These are phyloP conservation scores for Xenopus borealis DNA, from an alignment of 2,113 vertebrate species.

Conservation along the genomic window DNA sequence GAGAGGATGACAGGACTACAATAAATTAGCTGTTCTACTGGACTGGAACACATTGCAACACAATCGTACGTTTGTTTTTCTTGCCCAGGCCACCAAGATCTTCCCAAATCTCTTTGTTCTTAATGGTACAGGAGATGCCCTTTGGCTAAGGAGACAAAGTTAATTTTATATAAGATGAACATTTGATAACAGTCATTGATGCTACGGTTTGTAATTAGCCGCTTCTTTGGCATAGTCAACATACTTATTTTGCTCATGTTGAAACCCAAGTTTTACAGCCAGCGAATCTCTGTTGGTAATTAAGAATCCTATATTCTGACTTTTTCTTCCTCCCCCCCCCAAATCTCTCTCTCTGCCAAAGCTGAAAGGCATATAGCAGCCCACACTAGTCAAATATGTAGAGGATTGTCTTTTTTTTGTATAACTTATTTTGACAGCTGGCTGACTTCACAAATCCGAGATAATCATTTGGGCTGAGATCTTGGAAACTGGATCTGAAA, in stretches of 20 bases:
- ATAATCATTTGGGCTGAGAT: conserved; percentile 32
- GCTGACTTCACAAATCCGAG: conserved; percentile 29
- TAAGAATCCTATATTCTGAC: not conserved
- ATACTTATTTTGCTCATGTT: not conserved
- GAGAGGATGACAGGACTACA: too few relatives aligned
- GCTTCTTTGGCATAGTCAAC: too few relatives aligned
- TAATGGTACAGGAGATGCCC: too few relatives aligned
- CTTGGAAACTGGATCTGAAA: conserved; percentile 31
- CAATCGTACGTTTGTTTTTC: too few relatives aligned
- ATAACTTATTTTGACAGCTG: conserved; percentile 33
- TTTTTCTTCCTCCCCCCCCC: not conserved
- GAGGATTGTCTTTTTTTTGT: not conserved
- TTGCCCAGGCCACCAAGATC: too few relatives aligned
- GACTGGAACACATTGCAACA: too few relatives aligned
- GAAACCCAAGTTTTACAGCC: not conserved
- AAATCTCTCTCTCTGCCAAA: not conserved
- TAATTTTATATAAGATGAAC: too few relatives aligned
- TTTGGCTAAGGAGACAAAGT: too few relatives aligned
- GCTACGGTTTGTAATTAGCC: too few relatives aligned
- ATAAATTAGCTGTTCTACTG: too few relatives aligned
- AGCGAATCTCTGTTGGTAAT: conserved; percentile 3
- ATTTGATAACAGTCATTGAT: too few relatives aligned
- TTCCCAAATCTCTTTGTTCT: too few relatives aligned
- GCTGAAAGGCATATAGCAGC: not conserved
- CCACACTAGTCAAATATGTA: conserved; percentile 1